Base-by-base conservation (phyloP, 2,888 invertebrate species). In the Leptopilina drosophilae region DNA sequence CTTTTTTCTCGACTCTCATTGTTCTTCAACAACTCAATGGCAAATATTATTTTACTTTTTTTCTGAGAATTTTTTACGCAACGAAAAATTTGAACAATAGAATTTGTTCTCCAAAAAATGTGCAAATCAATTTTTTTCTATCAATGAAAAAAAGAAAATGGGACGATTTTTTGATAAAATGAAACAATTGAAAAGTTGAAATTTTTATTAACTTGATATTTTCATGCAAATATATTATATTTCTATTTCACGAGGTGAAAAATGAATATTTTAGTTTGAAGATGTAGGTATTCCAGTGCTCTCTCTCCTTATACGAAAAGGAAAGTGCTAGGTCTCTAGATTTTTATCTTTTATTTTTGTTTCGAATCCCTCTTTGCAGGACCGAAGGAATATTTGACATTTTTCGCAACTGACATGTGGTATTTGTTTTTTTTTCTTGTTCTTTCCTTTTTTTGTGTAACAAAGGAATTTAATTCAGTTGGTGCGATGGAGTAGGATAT, bases 301-400 rank as follows among this genome's bases (percentile, higher is more conserved):
- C 53, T 69, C 69, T 53, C 26, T 69, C 69, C 49, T 14, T 49
- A 69, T 69, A 69, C 14, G 53, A 53, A 69, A 69, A 53, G 20
- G 69, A 53, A 69, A 69, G 53, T 69, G 69, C 26, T 69, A 69
- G 49, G 20, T 49, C 20, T 69, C 53, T 69, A 69, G 9, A 49
- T 69, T 33, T 69, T 69, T 69, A 26, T 49, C 11, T 53, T 69
- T 26, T 67, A n/a, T n/a, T 49, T 53, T 69, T 26, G 59, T 15
- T 20, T 12, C n/a, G 53, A 20, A 53, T 26, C 69, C 2, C 53
- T 26, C 53, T 11, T 49, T 49, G 49, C 69, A 8, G 26, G 26
- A 77, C 64, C 9, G 15, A 49, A 26, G 49, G 49, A 69, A 69
- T 69, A 53, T 7, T 69, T 69, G 69, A 26, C 53, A 53, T 69